phyloP scores from a whole-genome alignment of 2,113 vertebrate species.

The Bucco capensis region DNA sequence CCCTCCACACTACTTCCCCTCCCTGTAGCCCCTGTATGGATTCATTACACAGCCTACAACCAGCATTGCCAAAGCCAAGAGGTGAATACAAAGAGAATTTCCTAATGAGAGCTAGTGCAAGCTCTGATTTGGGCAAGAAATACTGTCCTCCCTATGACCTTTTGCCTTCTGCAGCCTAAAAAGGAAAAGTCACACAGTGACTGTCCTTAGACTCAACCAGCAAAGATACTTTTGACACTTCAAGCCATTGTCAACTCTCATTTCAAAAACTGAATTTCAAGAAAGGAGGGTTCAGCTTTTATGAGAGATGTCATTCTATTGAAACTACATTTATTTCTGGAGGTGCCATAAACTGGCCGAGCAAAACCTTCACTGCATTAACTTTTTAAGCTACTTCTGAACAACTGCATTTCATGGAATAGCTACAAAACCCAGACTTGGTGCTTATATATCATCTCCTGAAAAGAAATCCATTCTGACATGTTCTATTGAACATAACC shows the following conservation, averaged over 20 bases:
- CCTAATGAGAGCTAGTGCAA: neutral
- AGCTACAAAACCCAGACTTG: slow-evolving; percentile 22
- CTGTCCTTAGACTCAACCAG: neutral
- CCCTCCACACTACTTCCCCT: neutral
- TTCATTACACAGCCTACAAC: neutral
- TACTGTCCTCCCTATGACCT: slow-evolving; percentile 10
- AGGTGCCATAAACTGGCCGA: slow-evolving; percentile 56
- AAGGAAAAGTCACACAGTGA: neutral
- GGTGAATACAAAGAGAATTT: neutral
- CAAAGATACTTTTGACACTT: slow-evolving; percentile 29
- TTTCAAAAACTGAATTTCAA: slow-evolving; percentile 62
- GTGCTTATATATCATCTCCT: neutral
- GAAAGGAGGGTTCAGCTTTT: slow-evolving; percentile 51
- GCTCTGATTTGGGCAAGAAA: neutral
- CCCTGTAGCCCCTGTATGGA: neutral
- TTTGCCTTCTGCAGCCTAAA: neutral
- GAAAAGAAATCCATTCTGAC: slow-evolving; percentile 53
- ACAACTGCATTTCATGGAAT: slow-evolving; percentile 33
- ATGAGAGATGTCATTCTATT: slow-evolving; percentile 60
- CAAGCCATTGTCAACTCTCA: slow-evolving; percentile 46
- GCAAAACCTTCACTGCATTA: slow-evolving; percentile 50
- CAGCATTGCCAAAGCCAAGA: neutral
- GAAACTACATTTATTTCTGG: slow-evolving; percentile 63
- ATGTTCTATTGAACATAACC: slow-evolving; percentile 48
- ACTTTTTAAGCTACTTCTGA: slow-evolving; percentile 60